Percentiles rank a stretch among this genome's conserved stretches.
Conservation (phyloP, 2,888 invertebrate species). For the Acrocera orbiculus region DNA sequence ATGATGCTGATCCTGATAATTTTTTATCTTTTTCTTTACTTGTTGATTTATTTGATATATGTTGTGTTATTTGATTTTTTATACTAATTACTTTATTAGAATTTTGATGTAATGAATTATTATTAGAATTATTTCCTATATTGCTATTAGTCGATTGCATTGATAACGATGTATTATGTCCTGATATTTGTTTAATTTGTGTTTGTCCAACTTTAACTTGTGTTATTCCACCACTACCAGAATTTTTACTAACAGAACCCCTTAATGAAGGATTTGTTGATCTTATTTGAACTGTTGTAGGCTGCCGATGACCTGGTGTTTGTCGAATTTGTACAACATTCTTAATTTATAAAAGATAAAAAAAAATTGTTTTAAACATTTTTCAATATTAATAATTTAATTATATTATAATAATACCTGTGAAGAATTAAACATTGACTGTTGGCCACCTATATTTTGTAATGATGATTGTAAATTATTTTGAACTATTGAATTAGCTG, state of each 20-base stretch:
- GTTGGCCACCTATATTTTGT: slow-evolving; percentile 22
- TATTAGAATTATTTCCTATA: not conserved
- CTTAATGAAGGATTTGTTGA: slow-evolving; percentile 18
- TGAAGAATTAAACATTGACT: slow-evolving; percentile 10
- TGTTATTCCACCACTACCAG: slow-evolving; percentile 13
- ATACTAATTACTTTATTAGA: slow-evolving; percentile 14
- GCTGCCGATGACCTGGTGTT: slow-evolving; percentile 17
- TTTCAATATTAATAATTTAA: not conserved
- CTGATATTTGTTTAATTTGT: slow-evolving; percentile 27
- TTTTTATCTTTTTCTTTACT: slow-evolving; percentile 66
- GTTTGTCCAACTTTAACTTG: slow-evolving; percentile 31
- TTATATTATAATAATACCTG: slow-evolving; percentile 9
- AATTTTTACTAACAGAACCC: slow-evolving; percentile 15
- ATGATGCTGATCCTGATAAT: slow-evolving; percentile 27
- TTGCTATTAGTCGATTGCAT: not conserved
- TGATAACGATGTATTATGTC: slow-evolving; percentile 5
- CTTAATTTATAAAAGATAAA: slow-evolving; percentile 13
- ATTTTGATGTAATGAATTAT: slow-evolving; percentile 4
- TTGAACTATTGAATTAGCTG: slow-evolving; percentile 18
- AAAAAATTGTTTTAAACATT: not conserved
- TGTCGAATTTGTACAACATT: slow-evolving; percentile 28
- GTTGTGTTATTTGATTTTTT: slow-evolving; percentile 31
- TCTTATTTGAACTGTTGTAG: slow-evolving; percentile 28
- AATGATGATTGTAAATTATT: slow-evolving; percentile 23
- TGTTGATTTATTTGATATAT: slow-evolving; percentile 33